phyloP scores from a whole-genome alignment of 2,888 invertebrate species.

The Platypus cylindrus region DNA sequence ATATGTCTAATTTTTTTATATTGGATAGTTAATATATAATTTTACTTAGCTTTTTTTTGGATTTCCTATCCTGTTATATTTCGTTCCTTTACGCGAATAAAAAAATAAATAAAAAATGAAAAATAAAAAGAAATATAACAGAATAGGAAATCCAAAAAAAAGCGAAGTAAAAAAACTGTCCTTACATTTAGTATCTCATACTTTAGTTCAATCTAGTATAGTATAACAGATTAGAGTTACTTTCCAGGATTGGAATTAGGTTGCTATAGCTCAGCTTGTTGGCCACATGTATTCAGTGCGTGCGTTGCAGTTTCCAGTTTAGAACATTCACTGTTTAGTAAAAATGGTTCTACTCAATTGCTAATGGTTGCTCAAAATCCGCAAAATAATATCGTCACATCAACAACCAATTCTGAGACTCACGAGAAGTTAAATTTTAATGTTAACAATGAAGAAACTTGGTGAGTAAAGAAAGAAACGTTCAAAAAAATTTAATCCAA shows the following conservation, averaged over 20 bases:
- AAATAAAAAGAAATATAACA: too few species aligned
- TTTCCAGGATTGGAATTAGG: constrained; percentile 69
- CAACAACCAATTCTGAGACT: constrained; percentile 38
- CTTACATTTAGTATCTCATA: too few species aligned
- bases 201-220: not conserved
- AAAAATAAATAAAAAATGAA: too few species aligned
- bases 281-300: constrained; percentile 91
- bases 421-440: constrained; percentile 48
- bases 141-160: too few species aligned
- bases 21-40: too few species aligned
- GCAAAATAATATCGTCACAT: constrained; percentile 46
- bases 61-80: too few species aligned
- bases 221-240: not conserved
- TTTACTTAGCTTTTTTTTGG: too few species aligned
- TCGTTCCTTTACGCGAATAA: too few species aligned
- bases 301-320: constrained; percentile 85
- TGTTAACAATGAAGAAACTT: constrained; percentile 60
- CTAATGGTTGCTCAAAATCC: constrained; percentile 55
- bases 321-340: constrained; percentile 82
- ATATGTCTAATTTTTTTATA: too few species aligned
- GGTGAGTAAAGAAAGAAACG: too few species aligned
- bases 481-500: not conserved
- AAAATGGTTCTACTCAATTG: constrained; percentile 57
- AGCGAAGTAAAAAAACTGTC: too few species aligned
- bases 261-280: constrained; percentile 85